These are phyloP conservation scores for Microcebus murinus DNA, from an alignment of 2,113 vertebrate species.

Conservation along the genomic window DNA sequence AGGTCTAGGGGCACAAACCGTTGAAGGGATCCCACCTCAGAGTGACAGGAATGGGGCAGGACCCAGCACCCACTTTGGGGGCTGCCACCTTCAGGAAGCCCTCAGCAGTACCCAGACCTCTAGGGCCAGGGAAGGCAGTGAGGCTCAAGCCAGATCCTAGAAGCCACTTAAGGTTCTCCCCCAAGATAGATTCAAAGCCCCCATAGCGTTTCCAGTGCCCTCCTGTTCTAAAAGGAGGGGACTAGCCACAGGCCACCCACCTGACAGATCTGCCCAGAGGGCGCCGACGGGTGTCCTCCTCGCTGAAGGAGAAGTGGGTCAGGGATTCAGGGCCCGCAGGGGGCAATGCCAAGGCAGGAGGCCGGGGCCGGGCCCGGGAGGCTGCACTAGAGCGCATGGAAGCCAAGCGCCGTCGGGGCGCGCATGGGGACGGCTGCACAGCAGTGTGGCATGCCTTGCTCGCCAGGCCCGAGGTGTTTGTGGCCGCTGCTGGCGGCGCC, in stretches of 20 bases:
- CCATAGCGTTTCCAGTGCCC: background rate
- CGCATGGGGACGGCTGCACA: slow-evolving; percentile 31
- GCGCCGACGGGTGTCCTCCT: slow-evolving; percentile 81
- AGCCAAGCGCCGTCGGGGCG: background rate
- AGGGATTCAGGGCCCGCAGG: slow-evolving; percentile 38
- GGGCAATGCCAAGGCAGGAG: slow-evolving; percentile 71
- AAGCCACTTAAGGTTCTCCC: background rate
- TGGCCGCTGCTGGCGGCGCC: background rate
- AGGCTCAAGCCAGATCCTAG: background rate
- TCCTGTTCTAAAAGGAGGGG: background rate
- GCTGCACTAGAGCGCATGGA: slow-evolving; percentile 58
- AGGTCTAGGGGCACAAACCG: background rate
- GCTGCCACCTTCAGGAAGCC: background rate
- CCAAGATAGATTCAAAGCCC: background rate
- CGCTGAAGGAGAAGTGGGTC: slow-evolving; percentile 84
- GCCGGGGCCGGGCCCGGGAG: slow-evolving; percentile 62
- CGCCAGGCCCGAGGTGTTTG: background rate
- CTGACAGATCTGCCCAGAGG: slow-evolving; percentile 79
- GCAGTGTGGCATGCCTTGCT: background rate
- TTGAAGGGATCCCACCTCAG: background rate
- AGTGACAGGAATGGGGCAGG: background rate
- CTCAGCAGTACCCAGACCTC: background rate
- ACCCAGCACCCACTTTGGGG: background rate
- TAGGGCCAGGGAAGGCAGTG: background rate
- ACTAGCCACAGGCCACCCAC: slow-evolving; percentile 70